Evolutionary conservation across 1,140 invertebrate genomes (phyloP).

Genomic region (Akabosia matsudoensis): DNA sequence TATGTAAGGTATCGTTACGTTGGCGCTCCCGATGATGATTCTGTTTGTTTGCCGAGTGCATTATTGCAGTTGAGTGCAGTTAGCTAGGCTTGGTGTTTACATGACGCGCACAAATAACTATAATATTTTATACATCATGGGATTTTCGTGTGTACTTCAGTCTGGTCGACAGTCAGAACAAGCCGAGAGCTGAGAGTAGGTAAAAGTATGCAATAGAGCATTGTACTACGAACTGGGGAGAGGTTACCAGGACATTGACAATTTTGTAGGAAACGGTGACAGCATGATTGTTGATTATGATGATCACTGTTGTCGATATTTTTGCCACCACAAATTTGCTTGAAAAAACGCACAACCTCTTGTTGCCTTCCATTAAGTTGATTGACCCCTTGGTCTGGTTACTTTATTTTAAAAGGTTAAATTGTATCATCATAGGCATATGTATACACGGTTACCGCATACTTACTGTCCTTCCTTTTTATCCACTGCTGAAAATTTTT

Average conservation of each 20-base stretch:
- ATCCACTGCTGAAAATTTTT: too few relatives aligned
- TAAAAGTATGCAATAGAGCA: conserved; percentile 20
- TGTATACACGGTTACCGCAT: too few relatives aligned
- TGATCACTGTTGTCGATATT: conserved; percentile 11
- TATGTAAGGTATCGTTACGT: too few relatives aligned
- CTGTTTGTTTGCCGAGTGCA: too few relatives aligned
- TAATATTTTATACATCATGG: too few relatives aligned
- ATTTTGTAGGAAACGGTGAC: conserved; percentile 24
- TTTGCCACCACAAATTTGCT: conserved; percentile 16
- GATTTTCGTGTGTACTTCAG: too few relatives aligned
- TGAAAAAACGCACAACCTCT: not conserved
- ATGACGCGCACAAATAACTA: too few relatives aligned
- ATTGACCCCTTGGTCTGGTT: conserved; percentile 20
- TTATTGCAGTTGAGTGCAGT: conserved; percentile 4
- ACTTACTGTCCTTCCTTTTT: too few relatives aligned
- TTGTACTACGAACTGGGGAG: conserved; percentile 9
- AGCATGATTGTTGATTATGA: conserved; percentile 10
- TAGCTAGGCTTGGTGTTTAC: too few relatives aligned
- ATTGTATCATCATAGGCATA: too few relatives aligned
- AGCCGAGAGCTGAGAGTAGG: not conserved
- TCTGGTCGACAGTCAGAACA: not conserved
- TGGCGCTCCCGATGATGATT: too few relatives aligned
- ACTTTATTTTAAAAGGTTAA: conserved; percentile 21
- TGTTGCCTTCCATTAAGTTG: conserved; percentile 13
- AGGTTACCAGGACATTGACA: conserved; percentile 23